Percentiles rank a stretch among this genome's conserved stretches.
Conservation (phyloP, 2,113 vertebrate species). For the Equus quagga region DNA sequence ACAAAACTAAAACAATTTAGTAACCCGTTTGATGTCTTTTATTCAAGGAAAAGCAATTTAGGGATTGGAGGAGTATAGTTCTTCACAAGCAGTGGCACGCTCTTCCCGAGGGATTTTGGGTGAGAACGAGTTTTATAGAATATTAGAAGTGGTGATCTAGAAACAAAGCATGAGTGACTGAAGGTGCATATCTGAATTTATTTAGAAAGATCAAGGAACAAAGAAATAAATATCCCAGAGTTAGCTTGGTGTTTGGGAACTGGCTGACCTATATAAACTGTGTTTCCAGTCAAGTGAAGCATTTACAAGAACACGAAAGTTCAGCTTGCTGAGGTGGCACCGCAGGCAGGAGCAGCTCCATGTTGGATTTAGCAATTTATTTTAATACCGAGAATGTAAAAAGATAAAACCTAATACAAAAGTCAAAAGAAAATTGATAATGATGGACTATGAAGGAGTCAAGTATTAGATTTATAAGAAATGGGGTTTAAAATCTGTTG, state of each 20-base stretch:
- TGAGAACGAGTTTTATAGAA: neutral
- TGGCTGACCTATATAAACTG: neutral
- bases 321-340: neutral
- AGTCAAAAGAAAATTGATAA: neutral
- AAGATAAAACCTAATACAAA: neutral
- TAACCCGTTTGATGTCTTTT: neutral
- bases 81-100: neutral
- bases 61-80: neutral
- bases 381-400: neutral
- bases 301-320: neutral
- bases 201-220: neutral
- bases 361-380: neutral
- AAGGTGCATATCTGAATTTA: neutral
- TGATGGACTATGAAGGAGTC: too few species aligned
- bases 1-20: neutral
- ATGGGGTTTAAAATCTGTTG: neutral
- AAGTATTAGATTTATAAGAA: neutral
- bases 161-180: neutral
- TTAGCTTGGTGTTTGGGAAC: too few species aligned
- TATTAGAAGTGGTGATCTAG: too few species aligned
- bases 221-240: neutral
- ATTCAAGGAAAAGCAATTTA: neutral
- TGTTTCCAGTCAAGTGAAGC: neutral
- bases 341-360: neutral
- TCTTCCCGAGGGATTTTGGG: neutral